These are phyloP conservation scores for Patella vulgata DNA, from an alignment of 1,140 invertebrate genomes.

Conservation along the genomic window DNA sequence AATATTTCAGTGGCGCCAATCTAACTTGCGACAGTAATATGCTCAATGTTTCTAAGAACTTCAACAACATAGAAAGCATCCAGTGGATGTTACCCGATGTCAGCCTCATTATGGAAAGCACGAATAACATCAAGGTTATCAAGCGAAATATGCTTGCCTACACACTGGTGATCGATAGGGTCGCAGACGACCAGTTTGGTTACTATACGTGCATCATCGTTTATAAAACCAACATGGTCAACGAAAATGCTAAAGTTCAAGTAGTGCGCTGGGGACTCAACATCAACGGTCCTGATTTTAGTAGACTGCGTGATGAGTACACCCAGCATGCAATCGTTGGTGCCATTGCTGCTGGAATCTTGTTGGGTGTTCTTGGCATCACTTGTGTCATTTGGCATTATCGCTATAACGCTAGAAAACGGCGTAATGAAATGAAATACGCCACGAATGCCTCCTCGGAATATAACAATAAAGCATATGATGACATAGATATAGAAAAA, in stretches of 20 bases:
- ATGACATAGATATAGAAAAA: too few species aligned
- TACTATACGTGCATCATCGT: constrained; percentile 52
- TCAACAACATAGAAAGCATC: too few species aligned
- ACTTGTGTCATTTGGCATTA: constrained; percentile 43
- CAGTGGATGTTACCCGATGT: too few species aligned
- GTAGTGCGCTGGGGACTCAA: constrained; percentile 46
- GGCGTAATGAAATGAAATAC: too few species aligned
- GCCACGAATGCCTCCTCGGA: too few species aligned
- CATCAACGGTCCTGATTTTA: constrained; percentile 50
- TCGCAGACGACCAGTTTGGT: constrained; percentile 50
- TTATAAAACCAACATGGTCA: background rate
- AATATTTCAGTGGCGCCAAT: too few species aligned
- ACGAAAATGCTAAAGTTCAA: background rate
- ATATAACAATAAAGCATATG: too few species aligned
- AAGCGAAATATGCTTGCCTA: too few species aligned
- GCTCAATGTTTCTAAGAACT: too few species aligned
- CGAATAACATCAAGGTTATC: too few species aligned
- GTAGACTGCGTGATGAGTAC: constrained; percentile 41
- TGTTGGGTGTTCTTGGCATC: constrained; percentile 31
- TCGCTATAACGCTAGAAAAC: constrained; percentile 20
- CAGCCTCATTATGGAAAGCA: too few species aligned
- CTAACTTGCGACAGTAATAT: too few species aligned
- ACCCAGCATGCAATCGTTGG: constrained; percentile 48
- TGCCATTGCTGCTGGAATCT: constrained; percentile 40
- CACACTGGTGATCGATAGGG: background rate